These are phyloP conservation scores for Paramormyrops kingsleyae DNA, from an alignment of 2,113 vertebrate species.

Conservation along the genomic window DNA sequence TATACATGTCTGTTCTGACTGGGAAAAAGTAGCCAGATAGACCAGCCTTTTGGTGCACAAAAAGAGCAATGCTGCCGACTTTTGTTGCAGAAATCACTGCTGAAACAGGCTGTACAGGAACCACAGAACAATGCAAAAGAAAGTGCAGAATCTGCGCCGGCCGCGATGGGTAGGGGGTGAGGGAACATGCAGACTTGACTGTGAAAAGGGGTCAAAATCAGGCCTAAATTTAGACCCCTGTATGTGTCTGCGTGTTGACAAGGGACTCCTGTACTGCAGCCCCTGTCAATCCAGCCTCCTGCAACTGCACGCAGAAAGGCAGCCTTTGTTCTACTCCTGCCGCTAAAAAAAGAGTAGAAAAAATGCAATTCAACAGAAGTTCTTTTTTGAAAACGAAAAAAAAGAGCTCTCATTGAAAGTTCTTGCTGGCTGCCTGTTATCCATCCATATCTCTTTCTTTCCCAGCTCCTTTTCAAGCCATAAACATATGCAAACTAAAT, in stretches of 20 bases:
- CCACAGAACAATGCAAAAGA: not conserved
- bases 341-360: slow-evolving; percentile 12
- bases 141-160: slow-evolving; percentile 24
- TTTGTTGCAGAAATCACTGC: not conserved
- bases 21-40: not conserved
- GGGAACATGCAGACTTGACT: slow-evolving; percentile 26
- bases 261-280: slow-evolving; percentile 26
- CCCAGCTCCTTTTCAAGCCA: not conserved
- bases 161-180: slow-evolving; percentile 6
- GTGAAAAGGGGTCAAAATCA: slow-evolving; percentile 34
- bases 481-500: slow-evolving; percentile 23
- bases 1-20: not conserved
- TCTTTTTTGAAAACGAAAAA: slow-evolving; percentile 8
- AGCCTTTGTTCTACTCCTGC: slow-evolving; percentile 28
- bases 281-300: slow-evolving; percentile 20
- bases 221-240: slow-evolving; percentile 33
- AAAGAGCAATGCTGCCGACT: slow-evolving; percentile 2
- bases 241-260: slow-evolving; percentile 30
- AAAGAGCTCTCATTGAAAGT: slow-evolving; percentile 25
- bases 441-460: slow-evolving; percentile 10
- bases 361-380: slow-evolving; percentile 19
- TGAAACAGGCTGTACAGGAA: not conserved
- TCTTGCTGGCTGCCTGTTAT: slow-evolving; percentile 1
- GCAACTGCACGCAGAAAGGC: slow-evolving; percentile 30
- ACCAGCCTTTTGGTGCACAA: not conserved